Conservation (phyloP, 2,888 invertebrate genomes). For the Xiphydria camelus region DNA sequence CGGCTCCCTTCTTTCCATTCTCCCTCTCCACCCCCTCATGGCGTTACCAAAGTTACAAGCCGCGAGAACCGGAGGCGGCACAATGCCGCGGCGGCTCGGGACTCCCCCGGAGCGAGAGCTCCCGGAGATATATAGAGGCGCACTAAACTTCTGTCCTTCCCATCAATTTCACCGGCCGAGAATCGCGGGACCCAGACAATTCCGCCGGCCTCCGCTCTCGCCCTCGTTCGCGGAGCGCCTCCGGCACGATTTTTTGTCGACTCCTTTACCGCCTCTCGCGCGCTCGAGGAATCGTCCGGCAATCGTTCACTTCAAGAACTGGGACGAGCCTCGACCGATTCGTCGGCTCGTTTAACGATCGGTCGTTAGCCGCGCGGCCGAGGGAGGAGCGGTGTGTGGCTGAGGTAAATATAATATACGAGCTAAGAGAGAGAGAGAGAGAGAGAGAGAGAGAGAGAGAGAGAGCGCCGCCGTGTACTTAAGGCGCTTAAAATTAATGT, state of each 20-base stretch:
- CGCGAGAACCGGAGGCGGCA: too few relatives aligned
- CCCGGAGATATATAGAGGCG: constrained; percentile 39
- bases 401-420: too few relatives aligned
- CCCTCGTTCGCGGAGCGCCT: constrained; percentile 33
- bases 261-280: constrained; percentile 9
- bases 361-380: too few relatives aligned
- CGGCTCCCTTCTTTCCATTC: constrained; percentile 6
- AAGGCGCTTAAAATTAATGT: too few relatives aligned
- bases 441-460: constrained; percentile 10
- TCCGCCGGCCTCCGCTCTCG: constrained; percentile 17
- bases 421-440: too few relatives aligned
- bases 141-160: constrained; percentile 46
- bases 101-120: constrained; percentile 1
- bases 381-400: too few relatives aligned
- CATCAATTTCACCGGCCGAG: constrained; percentile 43
- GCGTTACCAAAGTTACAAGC: constrained; percentile 37
- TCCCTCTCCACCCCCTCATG: background rate
- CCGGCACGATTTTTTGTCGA: constrained; percentile 38
- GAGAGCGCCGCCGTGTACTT: background rate
- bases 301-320: constrained; percentile 13
- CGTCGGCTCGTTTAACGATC: too few relatives aligned
- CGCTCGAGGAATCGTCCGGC: constrained; percentile 13
- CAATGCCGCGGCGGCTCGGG: too few relatives aligned
- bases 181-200: constrained; percentile 37
- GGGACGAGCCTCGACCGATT: too few relatives aligned